Conservation (phyloP, 1,140 invertebrate species). For the Heliconius hermathena region DNA sequence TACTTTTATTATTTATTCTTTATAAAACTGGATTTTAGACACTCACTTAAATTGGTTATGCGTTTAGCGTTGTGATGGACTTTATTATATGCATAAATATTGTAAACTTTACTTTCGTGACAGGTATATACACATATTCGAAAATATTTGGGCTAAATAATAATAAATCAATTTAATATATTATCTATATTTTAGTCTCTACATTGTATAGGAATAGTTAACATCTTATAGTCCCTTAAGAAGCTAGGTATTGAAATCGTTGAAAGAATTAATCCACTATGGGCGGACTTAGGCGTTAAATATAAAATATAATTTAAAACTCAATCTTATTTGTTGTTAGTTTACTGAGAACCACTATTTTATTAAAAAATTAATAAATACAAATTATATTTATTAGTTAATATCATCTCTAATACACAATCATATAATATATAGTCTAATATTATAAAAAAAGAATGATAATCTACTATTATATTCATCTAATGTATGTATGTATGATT, state of each 20-base stretch:
- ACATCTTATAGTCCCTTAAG: background rate
- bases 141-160: background rate
- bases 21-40: conserved; percentile 20
- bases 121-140: background rate
- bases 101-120: background rate
- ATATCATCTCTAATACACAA: background rate
- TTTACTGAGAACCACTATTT: background rate
- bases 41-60: conserved; percentile 7
- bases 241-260: background rate
- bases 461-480: no score
- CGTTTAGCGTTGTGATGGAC: background rate
- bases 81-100: conserved; percentile 9
- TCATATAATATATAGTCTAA: no score
- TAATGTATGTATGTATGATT: no score
- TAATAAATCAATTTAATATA: background rate
- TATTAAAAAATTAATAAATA: background rate
- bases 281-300: background rate
- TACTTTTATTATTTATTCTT: conserved; percentile 23
- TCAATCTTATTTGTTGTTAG: background rate
- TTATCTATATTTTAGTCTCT: background rate
- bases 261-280: background rate
- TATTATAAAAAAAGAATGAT: no score
- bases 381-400: background rate
- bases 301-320: background rate
- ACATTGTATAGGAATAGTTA: background rate